Evolutionary conservation across 2,888 invertebrate genomes (phyloP), one percentile per base, ranked within the genome.

Genomic region (Yponomeuta cagnagella): DNA sequence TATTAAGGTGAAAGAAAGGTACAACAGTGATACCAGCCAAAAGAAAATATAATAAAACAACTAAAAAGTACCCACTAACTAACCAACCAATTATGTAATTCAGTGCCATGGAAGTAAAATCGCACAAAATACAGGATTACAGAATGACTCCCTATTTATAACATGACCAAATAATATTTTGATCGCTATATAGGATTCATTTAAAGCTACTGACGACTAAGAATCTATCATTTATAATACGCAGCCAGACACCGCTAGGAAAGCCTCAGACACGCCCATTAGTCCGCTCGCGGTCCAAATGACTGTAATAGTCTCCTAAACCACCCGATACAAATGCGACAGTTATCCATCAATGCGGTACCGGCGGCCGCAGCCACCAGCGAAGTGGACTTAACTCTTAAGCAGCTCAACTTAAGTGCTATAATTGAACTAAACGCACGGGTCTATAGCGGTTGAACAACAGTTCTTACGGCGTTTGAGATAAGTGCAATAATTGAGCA

Each of bases 341-440:
- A 58, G 15, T 58, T 58, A 58, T 58, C 52, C 52, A 58, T 58
- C 52, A 58, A 58, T 58, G 52, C 52, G 52, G 52, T 58, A 58
- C 52, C 15, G 52, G 52, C 52, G 12, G 15, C 52, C 52, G 52
- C 52, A 58, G 15, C 52, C 52, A 15, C 52, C 52, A 58, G 52
- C 52, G 15, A 15, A 58, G 52, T 15, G 15, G 6, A 12, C 52
- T 43, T 12, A 58, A 12, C 15, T 58, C 52, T 58, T 58, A 15
- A 12, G 1, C 4, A 3, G 52, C 52, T 58, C 15, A 58, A 58
- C 52, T 12, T 58, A 15, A 58, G 52, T 58, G 52, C 52, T 58
- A 58, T 58, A 58, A 58, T 58, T 58, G 52, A 58, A 58, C 52
- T 2, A 58, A 15, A 58, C 6, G 5, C 52, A 58, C 52, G 6